Evolutionary conservation across 2,113 vertebrate species (phyloP).

Genomic region (Catharus bicknelli): DNA sequence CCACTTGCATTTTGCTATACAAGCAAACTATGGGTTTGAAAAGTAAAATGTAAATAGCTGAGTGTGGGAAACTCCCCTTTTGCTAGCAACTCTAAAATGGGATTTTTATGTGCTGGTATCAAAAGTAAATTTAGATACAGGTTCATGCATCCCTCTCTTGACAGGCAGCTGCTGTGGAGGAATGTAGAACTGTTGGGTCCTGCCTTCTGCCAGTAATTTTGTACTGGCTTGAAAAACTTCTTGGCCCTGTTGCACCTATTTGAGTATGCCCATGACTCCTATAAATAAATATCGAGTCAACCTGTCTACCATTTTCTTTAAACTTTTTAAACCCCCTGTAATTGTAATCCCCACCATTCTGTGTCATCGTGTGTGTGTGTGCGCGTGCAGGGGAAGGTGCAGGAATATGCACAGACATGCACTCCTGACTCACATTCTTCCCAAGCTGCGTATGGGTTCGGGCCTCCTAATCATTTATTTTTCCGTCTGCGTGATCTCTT

Average conservation of each 20-base stretch:
- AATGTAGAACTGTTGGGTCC: constrained; percentile 37
- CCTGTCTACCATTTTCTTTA: background rate
- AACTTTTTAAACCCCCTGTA: background rate
- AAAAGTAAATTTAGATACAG: constrained; percentile 10
- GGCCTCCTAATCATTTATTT: background rate
- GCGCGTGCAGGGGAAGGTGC: rapidly evolving
- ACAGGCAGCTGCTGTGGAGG: constrained; percentile 37
- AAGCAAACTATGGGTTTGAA: background rate
- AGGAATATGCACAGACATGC: rapidly evolving
- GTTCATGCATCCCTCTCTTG: background rate
- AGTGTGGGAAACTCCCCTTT: background rate
- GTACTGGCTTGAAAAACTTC: background rate
- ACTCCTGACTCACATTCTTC: rapidly evolving
- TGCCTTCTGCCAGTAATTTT: constrained; percentile 6
- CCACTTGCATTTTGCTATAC: background rate
- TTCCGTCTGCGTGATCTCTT: background rate
- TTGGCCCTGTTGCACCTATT: background rate
- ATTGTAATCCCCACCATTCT: background rate
- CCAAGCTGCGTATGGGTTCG: rapidly evolving
- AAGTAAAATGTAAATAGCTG: background rate
- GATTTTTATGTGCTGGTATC: constrained; percentile 13
- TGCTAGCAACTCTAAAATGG: background rate
- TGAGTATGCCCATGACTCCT: background rate
- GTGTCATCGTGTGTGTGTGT: rapidly evolving
- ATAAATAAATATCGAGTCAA: background rate